Evolutionary conservation across 1,140 invertebrate genomes (phyloP).

Genomic region (Pogonomyrmex californicus): DNA sequence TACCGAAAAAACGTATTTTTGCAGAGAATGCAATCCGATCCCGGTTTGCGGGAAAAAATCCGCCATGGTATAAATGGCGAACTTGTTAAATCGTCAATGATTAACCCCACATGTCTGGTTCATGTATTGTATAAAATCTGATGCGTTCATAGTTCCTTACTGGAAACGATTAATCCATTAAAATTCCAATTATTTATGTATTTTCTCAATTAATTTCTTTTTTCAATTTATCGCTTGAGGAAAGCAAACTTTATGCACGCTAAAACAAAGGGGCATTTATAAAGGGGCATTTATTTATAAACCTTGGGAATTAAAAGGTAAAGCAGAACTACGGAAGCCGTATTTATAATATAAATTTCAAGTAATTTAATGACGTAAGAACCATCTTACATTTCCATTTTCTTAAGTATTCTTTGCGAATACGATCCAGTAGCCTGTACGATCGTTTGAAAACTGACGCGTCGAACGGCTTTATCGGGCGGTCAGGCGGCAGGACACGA

Average conservation of each 20-base stretch:
- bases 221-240: not conserved
- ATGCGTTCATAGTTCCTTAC: not conserved
- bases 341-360: not conserved
- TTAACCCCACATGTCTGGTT: slow-evolving; percentile 24
- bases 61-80: slow-evolving; percentile 41
- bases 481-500: slow-evolving; percentile 67
- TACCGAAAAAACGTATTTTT: slow-evolving; percentile 63
- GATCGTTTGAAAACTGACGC: slow-evolving; percentile 41
- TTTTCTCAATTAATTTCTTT: not conserved
- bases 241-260: not conserved
- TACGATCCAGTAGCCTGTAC: not conserved
- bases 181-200: not conserved
- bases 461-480: slow-evolving; percentile 68
- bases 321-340: not conserved
- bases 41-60: slow-evolving; percentile 48
- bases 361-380: not conserved
- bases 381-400: not conserved
- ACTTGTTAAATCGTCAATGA: slow-evolving; percentile 48
- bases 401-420: slow-evolving; percentile 1
- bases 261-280: not conserved
- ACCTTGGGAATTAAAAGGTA: not conserved
- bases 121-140: slow-evolving; percentile 43
- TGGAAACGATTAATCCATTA: not conserved
- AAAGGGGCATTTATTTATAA: not conserved
- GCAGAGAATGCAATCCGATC: slow-evolving; percentile 55